A percentile compares a stretch with the other conserved stretches of the same genome.
phyloP scores from a whole-genome alignment of 2,113 vertebrate species.

The Vireo altiloquus region DNA sequence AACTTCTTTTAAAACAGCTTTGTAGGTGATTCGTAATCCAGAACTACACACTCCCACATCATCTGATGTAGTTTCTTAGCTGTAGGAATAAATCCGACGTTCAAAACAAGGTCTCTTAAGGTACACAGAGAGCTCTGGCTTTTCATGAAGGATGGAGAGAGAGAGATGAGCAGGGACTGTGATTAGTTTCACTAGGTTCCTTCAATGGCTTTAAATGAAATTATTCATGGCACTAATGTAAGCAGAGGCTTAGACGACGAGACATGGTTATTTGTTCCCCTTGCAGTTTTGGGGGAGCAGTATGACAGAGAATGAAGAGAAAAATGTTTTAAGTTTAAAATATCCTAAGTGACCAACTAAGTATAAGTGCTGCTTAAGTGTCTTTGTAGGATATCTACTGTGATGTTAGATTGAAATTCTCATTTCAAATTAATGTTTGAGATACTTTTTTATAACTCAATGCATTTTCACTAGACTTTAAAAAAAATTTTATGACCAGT shows the following conservation, averaged over 20 bases:
- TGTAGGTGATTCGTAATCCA: not conserved
- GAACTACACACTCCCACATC: not conserved
- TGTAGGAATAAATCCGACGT: not conserved
- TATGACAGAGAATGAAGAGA: not conserved
- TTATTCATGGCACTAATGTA: not conserved
- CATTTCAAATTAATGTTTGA: not conserved
- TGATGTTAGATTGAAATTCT: not conserved
- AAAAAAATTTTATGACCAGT: not conserved
- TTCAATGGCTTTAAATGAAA: not conserved
- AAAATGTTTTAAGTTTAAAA: not conserved
- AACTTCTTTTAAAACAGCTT: not conserved
- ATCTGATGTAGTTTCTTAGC: not conserved
- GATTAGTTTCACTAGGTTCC: not conserved
- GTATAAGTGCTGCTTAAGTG: not conserved
- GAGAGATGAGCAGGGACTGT: not conserved
- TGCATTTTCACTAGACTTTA: not conserved
- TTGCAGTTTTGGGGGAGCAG: not conserved
- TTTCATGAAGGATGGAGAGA: not conserved
- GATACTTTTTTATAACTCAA: not conserved
- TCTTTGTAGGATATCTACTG: not conserved
- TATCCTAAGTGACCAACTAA: not conserved
- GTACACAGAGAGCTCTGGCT: not conserved
- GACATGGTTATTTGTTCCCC: not conserved
- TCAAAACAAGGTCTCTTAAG: not conserved
- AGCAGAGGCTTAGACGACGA: not conserved